Evolutionary conservation across 2,113 vertebrate genomes (phyloP).

Genomic region (Macquaria australasica): DNA sequence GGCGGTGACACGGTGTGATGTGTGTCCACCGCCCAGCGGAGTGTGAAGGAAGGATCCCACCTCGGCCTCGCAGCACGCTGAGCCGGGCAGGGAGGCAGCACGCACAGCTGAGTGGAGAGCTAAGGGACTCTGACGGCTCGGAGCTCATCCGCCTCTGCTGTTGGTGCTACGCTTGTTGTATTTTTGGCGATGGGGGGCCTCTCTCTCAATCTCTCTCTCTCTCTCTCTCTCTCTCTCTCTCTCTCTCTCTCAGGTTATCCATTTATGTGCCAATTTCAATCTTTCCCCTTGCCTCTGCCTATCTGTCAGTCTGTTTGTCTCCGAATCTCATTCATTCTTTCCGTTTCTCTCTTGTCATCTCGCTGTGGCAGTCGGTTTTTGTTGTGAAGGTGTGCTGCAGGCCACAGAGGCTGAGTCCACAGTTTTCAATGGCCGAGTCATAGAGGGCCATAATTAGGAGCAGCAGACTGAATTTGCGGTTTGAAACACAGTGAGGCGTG

Average conservation of each 20-base stretch:
- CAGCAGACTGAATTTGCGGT: conserved; percentile 62
- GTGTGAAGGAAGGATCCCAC: conserved; percentile 59
- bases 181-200: background rate
- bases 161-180: conserved; percentile 36
- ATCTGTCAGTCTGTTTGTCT: conserved; percentile 36
- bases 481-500: conserved; percentile 76
- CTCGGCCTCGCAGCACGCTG: background rate
- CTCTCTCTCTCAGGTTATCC: conserved; percentile 18
- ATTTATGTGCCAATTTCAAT: conserved; percentile 24
- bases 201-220: background rate
- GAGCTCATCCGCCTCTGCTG: conserved; percentile 51
- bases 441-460: conserved; percentile 65
- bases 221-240: background rate
- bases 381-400: conserved; percentile 57
- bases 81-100: conserved; percentile 2
- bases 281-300: conserved; percentile 20
- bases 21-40: conserved; percentile 53
- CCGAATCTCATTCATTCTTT: conserved; percentile 27
- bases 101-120: conserved; percentile 39
- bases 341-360: conserved; percentile 19
- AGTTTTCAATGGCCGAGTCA: conserved; percentile 69
- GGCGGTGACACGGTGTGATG: conserved; percentile 66
- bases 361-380: conserved; percentile 28
- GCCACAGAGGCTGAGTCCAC: conserved; percentile 77
- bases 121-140: conserved; percentile 45